Conservation (phyloP, 2,888 invertebrate species). For the Tipula unca region DNA sequence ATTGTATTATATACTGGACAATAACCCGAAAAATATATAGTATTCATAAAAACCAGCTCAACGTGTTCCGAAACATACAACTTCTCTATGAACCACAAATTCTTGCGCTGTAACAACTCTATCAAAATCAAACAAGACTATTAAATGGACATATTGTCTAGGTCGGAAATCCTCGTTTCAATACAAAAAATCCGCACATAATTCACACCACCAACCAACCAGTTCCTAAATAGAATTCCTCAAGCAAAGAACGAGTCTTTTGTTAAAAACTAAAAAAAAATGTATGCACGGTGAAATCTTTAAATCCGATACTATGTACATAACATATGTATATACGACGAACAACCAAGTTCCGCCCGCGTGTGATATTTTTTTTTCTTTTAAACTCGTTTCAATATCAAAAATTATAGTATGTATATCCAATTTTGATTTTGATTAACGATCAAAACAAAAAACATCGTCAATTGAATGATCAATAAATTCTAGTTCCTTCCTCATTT, state of each 20-base stretch:
- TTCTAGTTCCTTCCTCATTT: conserved; percentile 3
- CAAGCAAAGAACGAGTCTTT: not conserved
- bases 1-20: not conserved
- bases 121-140: not conserved
- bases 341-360: not conserved
- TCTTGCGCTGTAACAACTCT: not conserved
- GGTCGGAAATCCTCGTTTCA: not conserved
- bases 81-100: not conserved
- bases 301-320: not conserved
- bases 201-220: no score
- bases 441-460: not conserved
- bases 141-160: not conserved
- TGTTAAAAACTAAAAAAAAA: not conserved
- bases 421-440: not conserved
- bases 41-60: not conserved
- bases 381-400: not conserved
- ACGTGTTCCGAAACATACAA: not conserved
- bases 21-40: not conserved
- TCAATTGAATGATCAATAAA: not conserved
- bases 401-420: not conserved
- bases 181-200: not conserved
- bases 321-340: not conserved
- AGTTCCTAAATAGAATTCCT: not conserved
- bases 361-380: not conserved
- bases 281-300: not conserved